Conservation (phyloP, 2,113 vertebrate species). For the Bubo bubo region DNA sequence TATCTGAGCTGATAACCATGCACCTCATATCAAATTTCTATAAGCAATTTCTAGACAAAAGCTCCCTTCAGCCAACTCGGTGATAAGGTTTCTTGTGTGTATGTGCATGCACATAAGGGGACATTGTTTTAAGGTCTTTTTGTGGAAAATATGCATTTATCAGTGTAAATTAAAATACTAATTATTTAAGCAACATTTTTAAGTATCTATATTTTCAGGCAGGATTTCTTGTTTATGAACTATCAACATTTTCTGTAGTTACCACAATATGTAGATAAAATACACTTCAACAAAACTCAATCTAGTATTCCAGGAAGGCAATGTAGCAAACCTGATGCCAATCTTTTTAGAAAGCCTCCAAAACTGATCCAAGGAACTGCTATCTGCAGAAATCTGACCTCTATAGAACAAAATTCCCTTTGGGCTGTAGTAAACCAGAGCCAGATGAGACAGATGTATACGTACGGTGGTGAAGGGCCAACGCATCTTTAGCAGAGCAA, state of each 20-base stretch:
- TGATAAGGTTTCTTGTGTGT: background rate
- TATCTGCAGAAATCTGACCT: background rate
- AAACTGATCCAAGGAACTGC: background rate
- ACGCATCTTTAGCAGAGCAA: background rate
- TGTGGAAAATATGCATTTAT: background rate
- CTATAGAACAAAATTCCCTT: background rate
- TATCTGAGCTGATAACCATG: background rate
- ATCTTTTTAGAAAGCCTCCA: background rate
- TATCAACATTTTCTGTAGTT: background rate
- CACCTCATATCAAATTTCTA: background rate
- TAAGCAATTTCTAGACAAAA: background rate
- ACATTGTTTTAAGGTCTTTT: background rate
- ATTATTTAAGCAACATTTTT: background rate
- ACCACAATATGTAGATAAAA: background rate
- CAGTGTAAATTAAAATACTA: background rate
- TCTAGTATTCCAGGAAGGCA: background rate
- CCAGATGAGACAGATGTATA: background rate
- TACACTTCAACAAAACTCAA: background rate
- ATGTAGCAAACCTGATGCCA: background rate
- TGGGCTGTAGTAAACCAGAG: background rate
- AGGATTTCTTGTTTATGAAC: background rate
- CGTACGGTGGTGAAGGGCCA: fast-evolving
- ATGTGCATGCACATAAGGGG: background rate
- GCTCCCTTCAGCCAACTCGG: background rate
- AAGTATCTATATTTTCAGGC: background rate